Evolutionary conservation across 2,113 vertebrate species (phyloP), one percentile per base, ranked within the genome.

Genomic region (Astur gentilis): DNA sequence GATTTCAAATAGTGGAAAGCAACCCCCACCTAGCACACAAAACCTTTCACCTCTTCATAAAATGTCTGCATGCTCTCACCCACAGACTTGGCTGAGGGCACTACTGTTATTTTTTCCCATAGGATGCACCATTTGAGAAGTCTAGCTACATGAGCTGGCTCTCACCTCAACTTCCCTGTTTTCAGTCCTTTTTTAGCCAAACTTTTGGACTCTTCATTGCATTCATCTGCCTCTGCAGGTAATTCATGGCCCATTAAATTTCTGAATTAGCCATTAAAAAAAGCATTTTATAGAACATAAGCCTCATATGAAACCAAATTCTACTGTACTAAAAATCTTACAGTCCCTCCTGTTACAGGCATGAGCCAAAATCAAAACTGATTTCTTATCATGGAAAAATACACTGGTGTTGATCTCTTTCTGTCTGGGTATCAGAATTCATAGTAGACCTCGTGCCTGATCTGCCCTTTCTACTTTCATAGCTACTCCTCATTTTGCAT

Each of bases 91-190:
- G 95, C 90, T 94, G 91, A 91, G 95, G 81, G 91, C 85, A 91
- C 65, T 94, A 57, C 80, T 81, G 49, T 92, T 95, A 96, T 95
- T 95, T 91, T 95, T 97, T 95, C 94, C 81, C 72, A 47, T 96
- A 95, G 73, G 91, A 82, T 5, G 32, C 94, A 93, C 89, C 92
- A 97, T 92, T 91, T 94, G 97, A 95, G 95, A 94, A 92, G 91
- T 90, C 93, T 95, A 95, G 91, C 91, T 95, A 90, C 94, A 96
- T 95, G 82, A 94, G 93, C 94, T 95, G 93, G 77, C 94, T 96
- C 78, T 96, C 84, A 70, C 52, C 58, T 92, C 95, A 95, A 32
- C 83, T 87, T 93, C 76, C 89, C 62, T 79, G 55, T 92, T 89
- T 76, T 95, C 96, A 96, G 81, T 90, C 91, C 82, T 83, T 94